Evolutionary conservation across 2,113 vertebrate species (phyloP).

Genomic region (Gallinago undulata): DNA sequence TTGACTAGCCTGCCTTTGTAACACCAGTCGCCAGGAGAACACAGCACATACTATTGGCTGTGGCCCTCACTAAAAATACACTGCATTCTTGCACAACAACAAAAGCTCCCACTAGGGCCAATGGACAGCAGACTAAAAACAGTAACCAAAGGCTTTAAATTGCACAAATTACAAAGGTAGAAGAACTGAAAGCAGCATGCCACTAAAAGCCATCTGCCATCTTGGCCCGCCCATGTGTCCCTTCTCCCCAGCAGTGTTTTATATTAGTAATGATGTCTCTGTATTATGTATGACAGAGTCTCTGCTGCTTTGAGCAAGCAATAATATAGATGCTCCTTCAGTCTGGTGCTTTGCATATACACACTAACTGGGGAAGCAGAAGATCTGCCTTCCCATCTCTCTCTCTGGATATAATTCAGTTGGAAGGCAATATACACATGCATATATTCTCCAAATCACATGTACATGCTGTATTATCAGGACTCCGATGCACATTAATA

Average conservation of each 20-base stretch:
- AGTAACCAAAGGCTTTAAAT: conserved; percentile 72
- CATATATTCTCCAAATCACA: conserved; percentile 23
- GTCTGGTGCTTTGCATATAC: conserved; percentile 14
- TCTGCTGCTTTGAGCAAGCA: conserved; percentile 46
- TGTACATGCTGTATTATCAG: conserved; percentile 2
- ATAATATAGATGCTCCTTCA: conserved; percentile 34
- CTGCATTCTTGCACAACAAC: conserved; percentile 69
- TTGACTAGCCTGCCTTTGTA: conserved; percentile 40
- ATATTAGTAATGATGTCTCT: conserved; percentile 70
- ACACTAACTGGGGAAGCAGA: not conserved
- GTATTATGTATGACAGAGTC: conserved; percentile 43
- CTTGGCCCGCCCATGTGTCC: conserved; percentile 70
- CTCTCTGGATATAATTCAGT: not conserved
- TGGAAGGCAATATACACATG: conserved; percentile 15
- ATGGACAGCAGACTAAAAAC: conserved; percentile 71
- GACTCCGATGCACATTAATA: not conserved
- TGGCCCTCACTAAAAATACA: conserved; percentile 73
- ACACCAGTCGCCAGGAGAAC: conserved; percentile 34
- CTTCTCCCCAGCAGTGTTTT: conserved; percentile 65
- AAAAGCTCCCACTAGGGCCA: conserved; percentile 65
- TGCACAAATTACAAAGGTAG: conserved; percentile 67
- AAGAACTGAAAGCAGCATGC: conserved; percentile 69
- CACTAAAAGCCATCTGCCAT: conserved; percentile 75
- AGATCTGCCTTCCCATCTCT: conserved; percentile 17
- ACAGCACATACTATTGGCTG: conserved; percentile 36